phyloP scores from a whole-genome alignment of 92 coral and sea anemone species.

The Epizoanthus ramosus region DNA sequence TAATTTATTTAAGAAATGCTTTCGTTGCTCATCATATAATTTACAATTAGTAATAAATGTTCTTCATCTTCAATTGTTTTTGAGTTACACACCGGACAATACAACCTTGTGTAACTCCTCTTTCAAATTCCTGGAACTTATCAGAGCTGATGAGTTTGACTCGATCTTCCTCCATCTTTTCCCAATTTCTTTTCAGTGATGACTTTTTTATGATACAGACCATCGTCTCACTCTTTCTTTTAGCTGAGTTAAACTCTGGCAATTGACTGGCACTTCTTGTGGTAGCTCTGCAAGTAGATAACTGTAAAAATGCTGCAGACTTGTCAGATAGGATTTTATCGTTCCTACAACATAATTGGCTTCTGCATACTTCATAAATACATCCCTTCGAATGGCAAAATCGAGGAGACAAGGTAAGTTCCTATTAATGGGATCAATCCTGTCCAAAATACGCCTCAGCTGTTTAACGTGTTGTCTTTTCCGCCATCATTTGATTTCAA shows the following conservation, averaged over 20 bases:
- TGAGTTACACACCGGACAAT: no score
- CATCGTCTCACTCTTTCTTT: slow-evolving; percentile 34
- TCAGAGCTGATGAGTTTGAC: slow-evolving; percentile 43
- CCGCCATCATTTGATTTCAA: slow-evolving; percentile 64
- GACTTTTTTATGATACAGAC: slow-evolving; percentile 47
- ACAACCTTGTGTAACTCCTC: no score
- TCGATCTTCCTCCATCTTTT: slow-evolving; percentile 58
- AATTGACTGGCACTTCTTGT: slow-evolving; percentile 1
- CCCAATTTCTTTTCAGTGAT: slow-evolving; percentile 49
- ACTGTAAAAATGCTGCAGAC: slow-evolving; percentile 59
- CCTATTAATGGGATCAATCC: slow-evolving; percentile 29
- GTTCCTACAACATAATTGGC: slow-evolving; percentile 54
- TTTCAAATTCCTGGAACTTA: slow-evolving; percentile 49
- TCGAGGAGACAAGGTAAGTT: slow-evolving; percentile 43
- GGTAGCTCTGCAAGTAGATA: slow-evolving; percentile 17
- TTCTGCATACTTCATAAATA: slow-evolving; percentile 43
- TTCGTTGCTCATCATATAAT: no score
- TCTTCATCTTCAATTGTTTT: no score
- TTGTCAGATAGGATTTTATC: slow-evolving; percentile 60
- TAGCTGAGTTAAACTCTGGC: not conserved
- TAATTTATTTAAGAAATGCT: no score
- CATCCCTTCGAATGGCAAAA: slow-evolving; percentile 36
- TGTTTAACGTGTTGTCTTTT: slow-evolving; percentile 47
- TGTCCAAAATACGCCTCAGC: slow-evolving; percentile 22
- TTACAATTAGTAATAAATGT: no score